Evolutionary conservation across 1,140 invertebrate species (phyloP), one percentile per base, ranked within the genome.

Genomic region (Euura saliciscinereae): DNA sequence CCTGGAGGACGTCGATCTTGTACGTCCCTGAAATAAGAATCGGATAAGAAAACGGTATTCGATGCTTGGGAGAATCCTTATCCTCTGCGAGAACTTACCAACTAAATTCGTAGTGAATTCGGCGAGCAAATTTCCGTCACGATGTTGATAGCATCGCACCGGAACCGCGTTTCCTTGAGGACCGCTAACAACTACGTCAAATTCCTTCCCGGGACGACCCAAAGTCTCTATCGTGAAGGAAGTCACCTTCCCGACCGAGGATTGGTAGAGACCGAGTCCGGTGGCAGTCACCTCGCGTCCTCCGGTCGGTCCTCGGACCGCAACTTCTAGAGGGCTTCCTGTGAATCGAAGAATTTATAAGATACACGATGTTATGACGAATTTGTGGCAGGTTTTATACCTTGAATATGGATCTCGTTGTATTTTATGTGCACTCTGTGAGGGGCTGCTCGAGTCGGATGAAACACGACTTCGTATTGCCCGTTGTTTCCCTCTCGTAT

Each of bases 221-320:
- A 95, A 88, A 0, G 95, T 97, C 80, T 97, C 95, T 69, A 98
- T 97, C 43, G 95, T 92, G 86, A 98, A 97, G 0, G 94, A 94
- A 4, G 94, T 94, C 1, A 94, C 91, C 83, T 94, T 93, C 1
- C 93, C 92, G 7, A 94, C 91, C 71, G 92, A 90, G 0, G 94
- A 92, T 80, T 96, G 95, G 87, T 97, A 97, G 2, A 97, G 86
- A 1, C 94, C 95, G 45, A 94, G 82, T 1, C 94, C 95, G 69
- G 91, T 93, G 44, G 94, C 94, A 51, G 93, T 92, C 6, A 95
- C 93, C 74, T 94, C 93, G 76, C 94, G 90, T 66, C 93, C 98
- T 68, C 97, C 98, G 88, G 99, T 99, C 28, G 98, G 98, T 71
- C 98, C 98, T 77, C 98, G 90, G 45, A 99, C 97, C 73, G 97